A percentile compares a stretch with the other conserved stretches of the same genome.
Conservation (phyloP, 1,140 invertebrate species). For the Cecropterus lyciades region DNA sequence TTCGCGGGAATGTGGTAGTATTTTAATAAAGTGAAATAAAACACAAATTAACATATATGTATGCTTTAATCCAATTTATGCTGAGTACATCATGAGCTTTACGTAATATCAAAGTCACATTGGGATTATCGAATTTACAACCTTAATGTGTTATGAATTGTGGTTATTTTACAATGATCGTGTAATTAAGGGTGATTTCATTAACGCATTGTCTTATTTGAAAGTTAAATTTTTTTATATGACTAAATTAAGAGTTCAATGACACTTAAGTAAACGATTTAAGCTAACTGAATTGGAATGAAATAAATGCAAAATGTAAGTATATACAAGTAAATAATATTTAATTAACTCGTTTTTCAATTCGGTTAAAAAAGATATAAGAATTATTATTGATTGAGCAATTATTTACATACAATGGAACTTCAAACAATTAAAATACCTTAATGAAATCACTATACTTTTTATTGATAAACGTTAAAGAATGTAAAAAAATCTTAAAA, state of each 20-base stretch:
- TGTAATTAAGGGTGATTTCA: conserved; percentile 30
- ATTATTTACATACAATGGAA: too few species aligned
- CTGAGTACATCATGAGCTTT: conserved; percentile 78
- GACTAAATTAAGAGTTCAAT: too few species aligned
- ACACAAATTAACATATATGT: conserved; percentile 70
- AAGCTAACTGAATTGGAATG: too few species aligned
- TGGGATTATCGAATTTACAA: conserved; percentile 79
- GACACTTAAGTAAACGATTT: too few species aligned
- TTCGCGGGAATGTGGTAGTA: too few species aligned
- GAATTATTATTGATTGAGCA: too few species aligned
- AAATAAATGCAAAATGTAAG: too few species aligned
- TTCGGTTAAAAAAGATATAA: too few species aligned
- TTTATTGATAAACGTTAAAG: conserved; percentile 2
- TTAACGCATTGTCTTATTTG: conserved; percentile 4
- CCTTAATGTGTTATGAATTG: conserved; percentile 65
- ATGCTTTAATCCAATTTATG: conserved; percentile 77
- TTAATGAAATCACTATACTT: conserved; percentile 30
- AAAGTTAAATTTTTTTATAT: too few species aligned
- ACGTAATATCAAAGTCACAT: conserved; percentile 80
- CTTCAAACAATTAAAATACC: conserved; percentile 10
- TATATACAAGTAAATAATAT: too few species aligned
- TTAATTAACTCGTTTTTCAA: too few species aligned
- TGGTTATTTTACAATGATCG: conserved; percentile 70
- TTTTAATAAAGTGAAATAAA: conserved; percentile 38
- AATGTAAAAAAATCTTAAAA: conserved; percentile 2